Base-by-base conservation (phyloP, 2,888 invertebrate genomes). In the Leucoma salicis region DNA sequence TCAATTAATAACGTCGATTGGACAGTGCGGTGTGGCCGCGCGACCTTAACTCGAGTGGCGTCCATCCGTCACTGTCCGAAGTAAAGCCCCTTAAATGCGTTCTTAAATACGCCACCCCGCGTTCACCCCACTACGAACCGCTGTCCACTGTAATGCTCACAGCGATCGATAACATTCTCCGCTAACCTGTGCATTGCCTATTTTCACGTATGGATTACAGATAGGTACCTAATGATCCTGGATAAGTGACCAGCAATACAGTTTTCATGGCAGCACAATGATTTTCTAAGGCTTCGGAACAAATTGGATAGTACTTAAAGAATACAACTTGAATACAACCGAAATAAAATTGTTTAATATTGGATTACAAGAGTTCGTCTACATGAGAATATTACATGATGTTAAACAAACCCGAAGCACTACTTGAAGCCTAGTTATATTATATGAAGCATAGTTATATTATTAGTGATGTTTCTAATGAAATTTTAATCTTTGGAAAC, bases 11-110 rank as follows among this genome's bases (percentile, higher is more conserved):
- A 72, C 71, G 65, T 64, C 65, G 58, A 70, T 70, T 66, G 65
- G 70, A 67, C 70, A 68, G 64, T 61, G 56, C 42, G 59, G 69
- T 64, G 59, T 64, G 66, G 63, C 54, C 49, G 62, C 57, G 69
- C 60, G 66, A 67, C 66, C 68, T 58, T 53, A 53, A 64, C 70
- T 59, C 63, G 69, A 74, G 74, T 67, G 68, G 65, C 66, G 69
- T 71, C 72, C 71, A 85, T 85, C 74, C 74, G 76, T 86, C 86
- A 84, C 70, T 82, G 85, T 86, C 85, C 66, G 41, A 59, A 67
- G 67, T 78, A 78, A 83, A 84, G 77, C 80, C 81, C 73, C 78
- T 75, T 75, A 78, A 79, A 82, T 74, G 74, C 74, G 76, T 78
- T 80, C 80, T 82, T 78, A 80, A 80, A 80, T 78, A 74, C 75